Conservation (phyloP, 1,140 invertebrate genomes). For the Leguminivora glycinivorella region DNA sequence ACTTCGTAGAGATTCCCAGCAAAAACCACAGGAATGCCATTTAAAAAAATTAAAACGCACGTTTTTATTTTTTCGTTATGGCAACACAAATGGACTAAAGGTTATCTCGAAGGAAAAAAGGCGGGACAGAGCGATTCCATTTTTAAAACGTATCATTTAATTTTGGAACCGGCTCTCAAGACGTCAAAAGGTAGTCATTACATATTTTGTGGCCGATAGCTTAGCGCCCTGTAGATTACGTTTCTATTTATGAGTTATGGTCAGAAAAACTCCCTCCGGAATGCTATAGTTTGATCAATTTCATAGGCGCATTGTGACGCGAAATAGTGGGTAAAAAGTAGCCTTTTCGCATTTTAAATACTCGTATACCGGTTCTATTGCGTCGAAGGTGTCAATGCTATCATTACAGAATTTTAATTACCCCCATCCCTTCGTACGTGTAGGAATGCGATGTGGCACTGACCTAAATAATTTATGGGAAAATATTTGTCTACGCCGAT, state of each 20-base stretch:
- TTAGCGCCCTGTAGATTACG: slow-evolving; percentile 59
- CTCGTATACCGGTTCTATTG: slow-evolving; percentile 35
- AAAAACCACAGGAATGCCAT: slow-evolving; percentile 78
- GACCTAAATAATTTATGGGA: slow-evolving; percentile 72
- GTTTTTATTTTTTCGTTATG: slow-evolving; percentile 72
- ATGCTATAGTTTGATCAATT: slow-evolving; percentile 11
- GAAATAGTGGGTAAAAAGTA: slow-evolving; percentile 24
- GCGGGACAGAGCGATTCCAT: slow-evolving; percentile 78
- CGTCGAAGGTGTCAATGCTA: slow-evolving; percentile 53
- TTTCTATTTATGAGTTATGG: slow-evolving; percentile 48
- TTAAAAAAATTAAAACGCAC: slow-evolving; percentile 77
- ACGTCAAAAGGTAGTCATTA: slow-evolving; percentile 78
- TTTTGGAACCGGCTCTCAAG: slow-evolving; percentile 76
- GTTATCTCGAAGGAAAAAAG: slow-evolving; percentile 77
- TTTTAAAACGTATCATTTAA: slow-evolving; percentile 79
- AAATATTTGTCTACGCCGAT: slow-evolving; percentile 46
- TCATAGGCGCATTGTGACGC: not conserved
- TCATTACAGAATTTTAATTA: slow-evolving; percentile 72
- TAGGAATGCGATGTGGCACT: slow-evolving; percentile 59
- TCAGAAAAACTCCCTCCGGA: not conserved
- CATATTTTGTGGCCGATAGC: slow-evolving; percentile 66
- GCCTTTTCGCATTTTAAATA: slow-evolving; percentile 42
- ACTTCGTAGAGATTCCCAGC: slow-evolving; percentile 64
- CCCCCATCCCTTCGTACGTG: slow-evolving; percentile 64
- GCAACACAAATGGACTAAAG: slow-evolving; percentile 73